A percentile compares a stretch with the other conserved stretches of the same genome.
Evolutionary conservation across 2,888 invertebrate species (phyloP).

Genomic region (Gisinianus flammeolus): DNA sequence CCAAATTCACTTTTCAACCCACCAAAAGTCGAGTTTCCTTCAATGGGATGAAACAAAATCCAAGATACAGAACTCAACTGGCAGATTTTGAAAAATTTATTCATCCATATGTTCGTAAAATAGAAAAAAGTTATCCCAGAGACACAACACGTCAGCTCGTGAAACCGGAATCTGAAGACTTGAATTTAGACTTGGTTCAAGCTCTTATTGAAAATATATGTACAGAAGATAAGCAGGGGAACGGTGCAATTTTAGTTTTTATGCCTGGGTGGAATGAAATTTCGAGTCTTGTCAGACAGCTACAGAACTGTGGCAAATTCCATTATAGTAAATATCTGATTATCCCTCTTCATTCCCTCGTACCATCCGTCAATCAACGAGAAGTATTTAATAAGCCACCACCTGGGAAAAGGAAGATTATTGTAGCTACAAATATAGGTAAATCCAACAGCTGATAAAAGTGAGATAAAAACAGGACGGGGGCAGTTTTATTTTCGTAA

Average conservation of each 20-base stretch:
- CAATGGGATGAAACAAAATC: background rate
- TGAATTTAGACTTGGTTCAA: constrained; percentile 73
- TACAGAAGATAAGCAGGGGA: constrained; percentile 62
- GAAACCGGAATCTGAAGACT: constrained; percentile 71
- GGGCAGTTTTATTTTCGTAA: too few species aligned
- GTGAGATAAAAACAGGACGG: too few species aligned
- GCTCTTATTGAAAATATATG: constrained; percentile 73
- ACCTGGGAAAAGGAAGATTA: constrained; percentile 74
- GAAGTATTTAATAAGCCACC: constrained; percentile 78
- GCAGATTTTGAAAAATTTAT: constrained; percentile 62
- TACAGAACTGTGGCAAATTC: constrained; percentile 48
- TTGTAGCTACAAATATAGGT: constrained; percentile 91
- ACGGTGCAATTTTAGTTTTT: constrained; percentile 86
- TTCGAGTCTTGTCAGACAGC: constrained; percentile 66
- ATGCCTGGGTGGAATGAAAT: constrained; percentile 81
- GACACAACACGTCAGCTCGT: constrained; percentile 68
- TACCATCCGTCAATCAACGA: constrained; percentile 82
- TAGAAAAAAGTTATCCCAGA: constrained; percentile 65
- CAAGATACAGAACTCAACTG: background rate
- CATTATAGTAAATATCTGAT: constrained; percentile 66
- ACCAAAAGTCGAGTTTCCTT: constrained; percentile 6
- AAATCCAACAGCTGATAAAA: too few species aligned
- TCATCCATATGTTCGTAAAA: constrained; percentile 61
- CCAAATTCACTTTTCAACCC: constrained; percentile 61
- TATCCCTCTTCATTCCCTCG: constrained; percentile 83